Percentiles rank a stretch among this genome's conserved stretches.
These are phyloP conservation scores for Microcebus murinus DNA, from an alignment of 2,113 vertebrate genomes.

Conservation along the genomic window DNA sequence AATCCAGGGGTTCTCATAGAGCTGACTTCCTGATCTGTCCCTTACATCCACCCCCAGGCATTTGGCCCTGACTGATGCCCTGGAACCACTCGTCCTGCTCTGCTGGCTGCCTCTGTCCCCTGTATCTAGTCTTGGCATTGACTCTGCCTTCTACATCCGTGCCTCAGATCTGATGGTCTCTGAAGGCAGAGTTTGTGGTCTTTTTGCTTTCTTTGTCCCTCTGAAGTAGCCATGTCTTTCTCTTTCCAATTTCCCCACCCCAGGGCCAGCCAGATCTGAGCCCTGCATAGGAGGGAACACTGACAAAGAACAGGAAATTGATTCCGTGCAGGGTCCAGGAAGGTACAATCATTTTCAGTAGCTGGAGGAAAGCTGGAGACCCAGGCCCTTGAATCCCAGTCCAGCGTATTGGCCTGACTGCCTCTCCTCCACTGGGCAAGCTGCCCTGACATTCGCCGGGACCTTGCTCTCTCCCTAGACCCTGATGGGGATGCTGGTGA, in stretches of 20 bases:
- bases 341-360: not conserved
- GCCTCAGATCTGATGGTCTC: not conserved
- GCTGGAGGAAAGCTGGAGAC: not conserved
- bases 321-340: not conserved
- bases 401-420: not conserved
- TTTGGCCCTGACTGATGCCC: not conserved
- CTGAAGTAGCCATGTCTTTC: not conserved
- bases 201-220: not conserved
- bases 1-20: not conserved
- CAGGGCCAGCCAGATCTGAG: not conserved
- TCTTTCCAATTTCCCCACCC: not conserved
- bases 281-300: not conserved
- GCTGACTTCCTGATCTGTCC: not conserved
- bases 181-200: not conserved
- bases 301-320: not conserved
- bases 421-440: not conserved
- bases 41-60: not conserved
- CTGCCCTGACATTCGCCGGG: not conserved
- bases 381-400: not conserved
- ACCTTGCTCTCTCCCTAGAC: conserved; percentile 36
- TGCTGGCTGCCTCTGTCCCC: not conserved
- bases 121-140: not conserved
- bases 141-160: not conserved
- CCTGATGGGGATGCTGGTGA: conserved; percentile 30
- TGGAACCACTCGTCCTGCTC: not conserved